Conservation (phyloP, 2,888 invertebrate genomes). For the Dione juno region DNA sequence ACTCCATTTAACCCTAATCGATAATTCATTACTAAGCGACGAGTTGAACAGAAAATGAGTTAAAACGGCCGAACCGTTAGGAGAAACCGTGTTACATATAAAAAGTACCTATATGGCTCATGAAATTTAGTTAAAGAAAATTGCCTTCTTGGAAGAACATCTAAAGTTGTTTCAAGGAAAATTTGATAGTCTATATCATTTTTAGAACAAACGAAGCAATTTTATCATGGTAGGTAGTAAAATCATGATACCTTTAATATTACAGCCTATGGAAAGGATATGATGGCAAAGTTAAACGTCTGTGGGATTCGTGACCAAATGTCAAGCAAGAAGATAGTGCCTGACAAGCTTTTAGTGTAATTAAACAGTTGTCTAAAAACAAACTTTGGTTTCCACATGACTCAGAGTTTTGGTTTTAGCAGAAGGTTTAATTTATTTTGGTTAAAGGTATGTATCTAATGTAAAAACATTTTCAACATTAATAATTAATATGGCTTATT, state of each 20-base stretch:
- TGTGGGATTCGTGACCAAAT: slow-evolving; percentile 16
- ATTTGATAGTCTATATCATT: slow-evolving; percentile 76
- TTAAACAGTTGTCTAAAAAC: slow-evolving; percentile 24
- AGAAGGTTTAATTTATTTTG: slow-evolving; percentile 10
- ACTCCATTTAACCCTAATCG: slow-evolving; percentile 47
- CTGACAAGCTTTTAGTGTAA: slow-evolving; percentile 23
- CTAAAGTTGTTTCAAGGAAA: slow-evolving; percentile 68
- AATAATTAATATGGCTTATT: no score
- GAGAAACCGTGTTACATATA: slow-evolving; percentile 69
- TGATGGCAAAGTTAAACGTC: slow-evolving; percentile 6
- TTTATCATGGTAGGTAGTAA: not conserved
- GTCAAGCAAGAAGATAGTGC: slow-evolving; percentile 18
- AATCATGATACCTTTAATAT: not conserved
- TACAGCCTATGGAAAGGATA: not conserved
- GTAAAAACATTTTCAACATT: slow-evolving; percentile 12
- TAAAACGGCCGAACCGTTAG: slow-evolving; percentile 59
- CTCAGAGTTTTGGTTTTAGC: slow-evolving; percentile 9
- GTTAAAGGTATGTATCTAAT: not conserved
- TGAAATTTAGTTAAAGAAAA: slow-evolving; percentile 81
- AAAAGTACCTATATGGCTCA: slow-evolving; percentile 67
- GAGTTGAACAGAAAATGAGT: slow-evolving; percentile 57
- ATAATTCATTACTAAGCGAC: slow-evolving; percentile 44
- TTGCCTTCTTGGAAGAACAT: slow-evolving; percentile 72
- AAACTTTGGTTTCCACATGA: slow-evolving; percentile 12
- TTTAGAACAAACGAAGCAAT: not conserved